phyloP scores from a whole-genome alignment of 2,113 vertebrate genomes.

The Xenopus borealis region DNA sequence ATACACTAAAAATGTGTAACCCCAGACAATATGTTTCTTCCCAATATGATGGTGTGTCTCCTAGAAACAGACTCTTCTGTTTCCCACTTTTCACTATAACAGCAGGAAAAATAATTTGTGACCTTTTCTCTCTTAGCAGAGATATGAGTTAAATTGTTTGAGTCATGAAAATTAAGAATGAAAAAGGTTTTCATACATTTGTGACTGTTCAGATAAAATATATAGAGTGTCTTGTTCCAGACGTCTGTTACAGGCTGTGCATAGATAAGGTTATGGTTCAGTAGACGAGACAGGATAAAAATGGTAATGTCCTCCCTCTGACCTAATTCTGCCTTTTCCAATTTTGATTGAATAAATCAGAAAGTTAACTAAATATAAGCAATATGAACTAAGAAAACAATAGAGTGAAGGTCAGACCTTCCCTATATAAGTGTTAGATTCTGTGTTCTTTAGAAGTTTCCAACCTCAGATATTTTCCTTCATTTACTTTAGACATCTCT shows the following conservation, averaged over 20 bases:
- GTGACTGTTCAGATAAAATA: conserved; percentile 24
- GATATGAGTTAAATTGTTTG: conserved; percentile 32
- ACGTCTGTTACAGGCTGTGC: neutral
- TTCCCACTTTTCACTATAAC: conserved; percentile 17
- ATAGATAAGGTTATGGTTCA: conserved; percentile 24
- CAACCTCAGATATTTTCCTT: too few relatives aligned
- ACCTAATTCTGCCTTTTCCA: neutral
- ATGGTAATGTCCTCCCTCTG: neutral
- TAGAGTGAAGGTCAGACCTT: too few relatives aligned
- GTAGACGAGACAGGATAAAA: conserved; percentile 8
- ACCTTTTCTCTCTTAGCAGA: conserved; percentile 33
- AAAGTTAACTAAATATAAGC: too few relatives aligned
- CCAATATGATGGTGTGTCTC: conserved; percentile 12
- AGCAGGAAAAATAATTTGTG: conserved; percentile 24
- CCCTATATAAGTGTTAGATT: neutral
- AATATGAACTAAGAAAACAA: too few relatives aligned
- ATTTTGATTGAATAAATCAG: too few relatives aligned
- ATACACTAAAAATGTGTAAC: conserved; percentile 3
- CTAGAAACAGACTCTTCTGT: conserved; percentile 8
- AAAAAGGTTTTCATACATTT: conserved; percentile 21
- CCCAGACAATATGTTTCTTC: neutral
- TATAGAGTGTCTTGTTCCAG: neutral
- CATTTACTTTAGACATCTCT: too few relatives aligned
- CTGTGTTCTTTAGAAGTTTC: too few relatives aligned
- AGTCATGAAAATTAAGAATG: conserved; percentile 23